Evolutionary conservation across 1,140 invertebrate species (phyloP).

Genomic region (Trachymyrmex septentrionalis): DNA sequence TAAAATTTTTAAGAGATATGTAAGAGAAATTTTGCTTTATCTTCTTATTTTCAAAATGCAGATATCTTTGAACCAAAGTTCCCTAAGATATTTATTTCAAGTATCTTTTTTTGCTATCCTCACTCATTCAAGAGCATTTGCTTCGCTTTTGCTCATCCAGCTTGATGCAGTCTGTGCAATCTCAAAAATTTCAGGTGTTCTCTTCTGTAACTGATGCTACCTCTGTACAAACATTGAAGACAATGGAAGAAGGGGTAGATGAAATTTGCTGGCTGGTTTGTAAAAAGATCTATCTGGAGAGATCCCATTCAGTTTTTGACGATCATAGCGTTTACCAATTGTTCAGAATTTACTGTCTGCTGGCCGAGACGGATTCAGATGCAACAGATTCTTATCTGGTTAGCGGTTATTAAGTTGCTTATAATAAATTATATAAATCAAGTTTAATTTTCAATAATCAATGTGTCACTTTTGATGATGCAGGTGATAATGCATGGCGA

Average conservation of each 20-base stretch:
- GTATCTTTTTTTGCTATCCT: background rate
- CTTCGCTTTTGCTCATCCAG: background rate
- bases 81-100: too few relatives aligned
- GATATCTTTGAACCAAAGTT: too few relatives aligned
- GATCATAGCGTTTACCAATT: conserved; percentile 91
- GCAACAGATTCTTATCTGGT: conserved; percentile 76
- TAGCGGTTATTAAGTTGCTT: conserved; percentile 3
- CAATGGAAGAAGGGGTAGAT: conserved; percentile 84
- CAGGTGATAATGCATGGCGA: conserved; percentile 89
- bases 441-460: background rate
- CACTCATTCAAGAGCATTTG: background rate
- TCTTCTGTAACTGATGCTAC: conserved; percentile 81
- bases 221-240: conserved; percentile 75
- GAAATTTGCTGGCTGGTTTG: conserved; percentile 93
- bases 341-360: conserved; percentile 92
- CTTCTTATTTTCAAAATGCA: background rate
- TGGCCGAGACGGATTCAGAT: conserved; percentile 90
- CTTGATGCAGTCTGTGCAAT: background rate
- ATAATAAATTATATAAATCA: conserved; percentile 14
- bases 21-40: background rate
- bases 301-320: conserved; percentile 88
- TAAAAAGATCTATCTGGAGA: conserved; percentile 88
- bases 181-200: conserved; percentile 75
- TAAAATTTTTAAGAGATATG: background rate
- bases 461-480: conserved; percentile 55